These are phyloP conservation scores for Odontothrips loti DNA, from an alignment of 2,888 invertebrate species.

Conservation along the genomic window DNA sequence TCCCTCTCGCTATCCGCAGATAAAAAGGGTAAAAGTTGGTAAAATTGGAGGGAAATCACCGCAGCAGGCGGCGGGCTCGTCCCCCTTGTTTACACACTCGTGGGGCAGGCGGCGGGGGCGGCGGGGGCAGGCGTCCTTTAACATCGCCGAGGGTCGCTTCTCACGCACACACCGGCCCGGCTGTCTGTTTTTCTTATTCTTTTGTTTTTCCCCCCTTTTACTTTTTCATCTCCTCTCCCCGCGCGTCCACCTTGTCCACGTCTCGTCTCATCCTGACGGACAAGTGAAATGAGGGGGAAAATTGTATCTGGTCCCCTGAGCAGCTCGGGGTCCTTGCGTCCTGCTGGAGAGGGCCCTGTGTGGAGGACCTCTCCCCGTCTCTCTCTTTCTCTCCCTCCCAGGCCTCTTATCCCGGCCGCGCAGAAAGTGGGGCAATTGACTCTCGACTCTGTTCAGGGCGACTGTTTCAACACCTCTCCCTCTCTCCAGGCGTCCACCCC, in stretches of 20 bases:
- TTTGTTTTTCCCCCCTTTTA: neutral
- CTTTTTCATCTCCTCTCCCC: neutral
- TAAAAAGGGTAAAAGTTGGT: neutral
- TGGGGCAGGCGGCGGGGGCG: neutral
- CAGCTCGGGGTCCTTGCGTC: neutral
- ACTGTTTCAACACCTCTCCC: neutral
- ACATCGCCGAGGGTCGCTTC: neutral
- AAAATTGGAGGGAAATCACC: conserved; percentile 12
- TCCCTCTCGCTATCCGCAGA: no score
- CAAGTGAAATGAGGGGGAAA: conserved; percentile 22
- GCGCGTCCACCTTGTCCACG: conserved; percentile 16
- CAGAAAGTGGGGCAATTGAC: no score
- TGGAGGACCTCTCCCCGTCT: neutral
- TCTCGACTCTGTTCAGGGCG: neutral
- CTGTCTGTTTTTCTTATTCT: neutral
- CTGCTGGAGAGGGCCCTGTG: neutral
- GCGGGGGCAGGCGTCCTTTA: neutral
- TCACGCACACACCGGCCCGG: neutral
- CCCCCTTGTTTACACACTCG: conserved; percentile 4
- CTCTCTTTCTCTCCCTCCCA: neutral
- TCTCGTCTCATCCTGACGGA: conserved; percentile 19
- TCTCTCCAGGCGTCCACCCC: neutral
- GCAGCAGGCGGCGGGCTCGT: neutral
- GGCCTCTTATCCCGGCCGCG: neutral
- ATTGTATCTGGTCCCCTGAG: conserved; percentile 24